A percentile compares a stretch with the other conserved stretches of the same genome.
phyloP scores from a whole-genome alignment of 92 coral and sea anemone genomes.

The Phenganax marumi region DNA sequence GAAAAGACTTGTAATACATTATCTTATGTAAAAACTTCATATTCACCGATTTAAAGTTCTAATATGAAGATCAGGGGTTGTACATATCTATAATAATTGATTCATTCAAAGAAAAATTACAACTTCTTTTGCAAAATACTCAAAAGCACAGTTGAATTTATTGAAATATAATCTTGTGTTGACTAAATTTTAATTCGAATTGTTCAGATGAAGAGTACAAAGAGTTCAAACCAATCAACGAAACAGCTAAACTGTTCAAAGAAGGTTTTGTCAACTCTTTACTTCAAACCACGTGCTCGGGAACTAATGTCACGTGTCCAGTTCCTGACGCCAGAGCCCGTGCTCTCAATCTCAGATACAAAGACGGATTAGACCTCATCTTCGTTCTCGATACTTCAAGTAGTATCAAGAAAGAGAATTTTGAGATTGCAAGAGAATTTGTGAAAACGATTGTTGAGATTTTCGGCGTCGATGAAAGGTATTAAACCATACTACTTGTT shows the following conservation, averaged over 20 bases:
- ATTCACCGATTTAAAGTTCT: no score
- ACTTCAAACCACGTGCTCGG: constrained; percentile 12
- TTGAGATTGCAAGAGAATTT: constrained; percentile 11
- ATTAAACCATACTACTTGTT: neutral
- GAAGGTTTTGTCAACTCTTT: constrained; percentile 14
- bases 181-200: no score
- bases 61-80: no score
- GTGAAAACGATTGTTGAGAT: constrained; percentile 16
- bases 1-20: no score
- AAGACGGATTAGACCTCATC: constrained; percentile 9
- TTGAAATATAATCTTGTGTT: no score
- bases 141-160: no score
- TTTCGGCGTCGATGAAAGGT: constrained; percentile 20
- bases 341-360: constrained; percentile 19
- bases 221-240: constrained; percentile 2
- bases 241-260: neutral
- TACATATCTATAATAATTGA: no score
- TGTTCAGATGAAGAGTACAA: constrained; percentile 6
- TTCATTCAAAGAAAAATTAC: no score
- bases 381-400: constrained; percentile 17
- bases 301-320: constrained; percentile 8
- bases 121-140: no score
- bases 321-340: constrained; percentile 52
- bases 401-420: constrained; percentile 14
- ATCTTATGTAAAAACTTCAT: no score